Base-by-base conservation (phyloP, 2,113 vertebrate species). In the Tachysurus vachellii region DNA sequence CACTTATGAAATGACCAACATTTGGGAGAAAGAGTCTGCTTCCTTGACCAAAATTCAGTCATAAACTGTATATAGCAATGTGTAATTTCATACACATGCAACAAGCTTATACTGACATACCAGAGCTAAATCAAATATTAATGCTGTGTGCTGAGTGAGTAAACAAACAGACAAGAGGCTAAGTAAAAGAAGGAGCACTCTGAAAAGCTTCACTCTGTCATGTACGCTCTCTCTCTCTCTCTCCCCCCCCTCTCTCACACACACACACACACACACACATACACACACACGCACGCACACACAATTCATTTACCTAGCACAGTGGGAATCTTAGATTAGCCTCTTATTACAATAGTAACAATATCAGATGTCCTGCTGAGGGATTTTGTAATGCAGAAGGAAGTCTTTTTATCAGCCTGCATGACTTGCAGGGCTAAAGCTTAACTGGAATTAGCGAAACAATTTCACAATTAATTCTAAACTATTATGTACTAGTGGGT, bases 251-350 rank as follows among this genome's bases (percentile, higher is more conserved):
- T 77, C 28, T 36, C 84, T 79, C 54, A 56, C 61, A 79, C 23
- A 42, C 76, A 36, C 47, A 14, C 61, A 66, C 47, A 66, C 50
- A 13, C 75, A 70, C 71, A 53, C 59, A 56, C 61, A 79, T 14
- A 42, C 76, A 36, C 47, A 14, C 61, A 66, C 47, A 66, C 50
- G 7, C 75, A 70, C 71, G 26, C 42, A 50, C 44, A 76, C 75
- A 77, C 12, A 8, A 77, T 77, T 53, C 6, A 54, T 77, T 28
- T 36, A 56, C 47, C 73, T 61, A 7, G 73, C 73, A 31, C 59
- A 53, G 84, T 59, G 47, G 73, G 50, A 88, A 47, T 75, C n/a
- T 47, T 71, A 54, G 11, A 84, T 84, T 83, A 87, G 79, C n/a
- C n/a, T 13, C 47, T 76, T 56, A 57, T 86, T 83, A 83, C 82